Base-by-base conservation (phyloP, 1,140 invertebrate species). In the Centruroides vittatus region DNA sequence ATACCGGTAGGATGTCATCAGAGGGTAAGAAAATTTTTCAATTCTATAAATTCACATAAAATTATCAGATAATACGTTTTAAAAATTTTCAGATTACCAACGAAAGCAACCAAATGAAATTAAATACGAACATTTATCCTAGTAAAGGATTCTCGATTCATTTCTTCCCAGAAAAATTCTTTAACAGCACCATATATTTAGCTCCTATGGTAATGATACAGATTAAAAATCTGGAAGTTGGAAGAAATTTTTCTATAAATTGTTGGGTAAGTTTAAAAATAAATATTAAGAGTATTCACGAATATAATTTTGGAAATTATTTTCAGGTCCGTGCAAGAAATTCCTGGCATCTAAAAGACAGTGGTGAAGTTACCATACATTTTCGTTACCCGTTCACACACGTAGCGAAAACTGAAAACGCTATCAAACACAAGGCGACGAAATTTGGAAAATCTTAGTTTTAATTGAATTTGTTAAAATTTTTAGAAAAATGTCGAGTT, bases 251-350 rank as follows among this genome's bases (percentile, higher is more conserved):
- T 13, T 54, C 51, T 3, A 23, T 59, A 5, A 46, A 59, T 35
- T 59, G 58, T 47, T 51, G 23, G 8, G 58, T 59, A 55, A 36
- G 46, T n/a, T 46, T 46, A 11, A 35, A 55, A 35, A 55, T 23
- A 34, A 8, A 13, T 55, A 34, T 13, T 35, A 34, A 35, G 5
- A 23, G 23, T 23, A 23, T 23, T 23, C 23, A 23, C 23, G 23
- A 23, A 23, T 23, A 23, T 23, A 23, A 35, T 51, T n/a, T 51
- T 5, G 36, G 0, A 3, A 34, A 13, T 35, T 36, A 54, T 35
- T 59, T 59, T 11, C 52, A 59, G 58, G n/a, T 59, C 11, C 12
- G 47, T 35, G 35, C 58, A 35, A 51, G 23, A 7, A 55, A 59
- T 35, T 47, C 58, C 6, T 59, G 47, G n/a, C 35, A 41, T 3